These are phyloP conservation scores for Poeciliopsis retropinna DNA, from an alignment of 2,113 vertebrate genomes.

Conservation along the genomic window DNA sequence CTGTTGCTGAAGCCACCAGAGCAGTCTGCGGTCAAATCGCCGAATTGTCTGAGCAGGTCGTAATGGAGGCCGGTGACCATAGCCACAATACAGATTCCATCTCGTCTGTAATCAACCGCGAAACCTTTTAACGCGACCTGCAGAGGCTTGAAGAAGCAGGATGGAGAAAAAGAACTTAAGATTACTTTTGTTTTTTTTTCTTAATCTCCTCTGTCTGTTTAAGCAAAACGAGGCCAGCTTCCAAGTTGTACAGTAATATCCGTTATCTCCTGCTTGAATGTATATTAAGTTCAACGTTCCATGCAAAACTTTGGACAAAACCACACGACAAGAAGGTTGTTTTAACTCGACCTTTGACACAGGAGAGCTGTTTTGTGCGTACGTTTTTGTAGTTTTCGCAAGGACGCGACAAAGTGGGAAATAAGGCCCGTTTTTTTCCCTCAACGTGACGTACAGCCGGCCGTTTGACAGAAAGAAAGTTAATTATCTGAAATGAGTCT, in stretches of 20 bases:
- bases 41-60: conserved; percentile 74
- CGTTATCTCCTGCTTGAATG: conserved; percentile 1
- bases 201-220: conserved; percentile 23
- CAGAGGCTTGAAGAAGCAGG: conserved; percentile 39
- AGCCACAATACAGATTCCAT: conserved; percentile 83
- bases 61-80: conserved; percentile 75
- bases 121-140: conserved; percentile 46
- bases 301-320: neutral
- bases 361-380: conserved; percentile 6
- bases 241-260: neutral
- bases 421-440: conserved; percentile 14
- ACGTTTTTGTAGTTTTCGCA: conserved; percentile 26
- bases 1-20: conserved; percentile 69
- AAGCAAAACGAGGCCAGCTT: conserved; percentile 7
- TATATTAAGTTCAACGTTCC: neutral
- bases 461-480: conserved; percentile 36
- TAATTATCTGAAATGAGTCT: conserved; percentile 50
- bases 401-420: conserved; percentile 55
- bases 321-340: neutral
- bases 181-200: conserved; percentile 20
- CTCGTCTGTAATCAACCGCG: conserved; percentile 66
- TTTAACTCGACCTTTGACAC: neutral
- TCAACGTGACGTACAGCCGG: neutral
- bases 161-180: conserved; percentile 49
- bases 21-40: conserved; percentile 63